Base-by-base conservation (phyloP, 2,797 vertebrate species). In the Lates japonicus region DNA sequence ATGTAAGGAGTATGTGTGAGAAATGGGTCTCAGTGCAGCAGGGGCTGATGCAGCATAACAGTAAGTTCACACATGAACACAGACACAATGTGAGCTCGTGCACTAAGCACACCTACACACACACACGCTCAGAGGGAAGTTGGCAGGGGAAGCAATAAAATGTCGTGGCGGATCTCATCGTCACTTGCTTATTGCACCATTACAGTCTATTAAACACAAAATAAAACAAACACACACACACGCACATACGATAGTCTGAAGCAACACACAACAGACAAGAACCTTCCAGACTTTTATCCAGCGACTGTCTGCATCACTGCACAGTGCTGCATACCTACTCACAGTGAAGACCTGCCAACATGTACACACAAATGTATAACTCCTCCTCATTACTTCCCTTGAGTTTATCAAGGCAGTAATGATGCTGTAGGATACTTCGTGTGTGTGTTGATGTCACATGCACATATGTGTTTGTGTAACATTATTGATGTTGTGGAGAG, bases 101-200 rank as follows among this genome's bases (percentile, higher is more conserved):
- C 25, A 29, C 25, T 2, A 29, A 29, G 25, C 37, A 51, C 52
- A 70, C 33, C 60, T 49, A 61, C 29, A 61, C 62, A 72, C 22
- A 41, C 35, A n/a, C n/a, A 31, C 33, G 67, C 52, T 78, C 57
- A 76, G 71, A 72, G 71, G 83, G 42, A 14, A 61, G 16, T 86
- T 67, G 41, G n/a, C n/a, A n/a, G 81, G 85, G 86, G 82, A 86
- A 74, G 82, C 76, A 92, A 87, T 91, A 90, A 82, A 89, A 90
- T 85, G 86, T 78, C 14, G 33, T 22, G 44, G 84, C 81, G 85
- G 61, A 86, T 88, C 83, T 91, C 83, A 88, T 89, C 80, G 78
- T 92, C 90, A 86, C 65, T n/a, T 79, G 60, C 54, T 87, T 90
- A 90, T 86, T 90, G 86, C 80, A 85, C 78, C 67, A 82, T 67